phyloP scores from a whole-genome alignment of 2,113 vertebrate genomes.

The Chloropsis cyanopogon region DNA sequence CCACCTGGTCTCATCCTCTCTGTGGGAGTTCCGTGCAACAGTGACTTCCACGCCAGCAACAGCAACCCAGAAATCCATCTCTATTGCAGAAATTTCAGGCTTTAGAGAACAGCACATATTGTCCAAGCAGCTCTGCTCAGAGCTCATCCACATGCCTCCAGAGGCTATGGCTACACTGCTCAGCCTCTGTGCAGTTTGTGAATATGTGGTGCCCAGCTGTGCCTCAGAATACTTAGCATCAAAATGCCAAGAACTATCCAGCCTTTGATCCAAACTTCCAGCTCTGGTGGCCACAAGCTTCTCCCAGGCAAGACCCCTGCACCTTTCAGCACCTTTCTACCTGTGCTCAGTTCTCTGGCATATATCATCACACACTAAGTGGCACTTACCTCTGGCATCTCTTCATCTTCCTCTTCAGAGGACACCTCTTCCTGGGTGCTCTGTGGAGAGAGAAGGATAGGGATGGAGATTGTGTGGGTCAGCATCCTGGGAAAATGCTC shows the following conservation, averaged over 20 bases:
- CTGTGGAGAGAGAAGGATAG: neutral
- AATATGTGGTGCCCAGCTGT: rapidly evolving
- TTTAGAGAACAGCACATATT: neutral
- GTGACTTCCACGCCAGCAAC: neutral
- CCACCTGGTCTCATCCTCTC: neutral
- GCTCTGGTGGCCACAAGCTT: neutral
- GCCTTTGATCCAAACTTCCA: neutral
- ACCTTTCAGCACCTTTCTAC: neutral
- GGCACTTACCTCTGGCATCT: conserved; percentile 76
- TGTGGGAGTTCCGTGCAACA: neutral
- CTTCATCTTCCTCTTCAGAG: conserved; percentile 80
- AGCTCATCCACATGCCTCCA: rapidly evolving
- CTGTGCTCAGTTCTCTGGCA: rapidly evolving
- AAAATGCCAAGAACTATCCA: rapidly evolving
- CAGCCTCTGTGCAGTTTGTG: neutral
- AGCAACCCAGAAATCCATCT: neutral
- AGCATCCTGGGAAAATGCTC: conserved; percentile 46
- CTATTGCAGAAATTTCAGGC: rapidly evolving
- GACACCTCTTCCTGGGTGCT: conserved; percentile 78
- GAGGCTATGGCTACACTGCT: rapidly evolving
- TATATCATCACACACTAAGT: neutral
- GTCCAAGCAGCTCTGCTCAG: neutral
- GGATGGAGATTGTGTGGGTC: neutral
- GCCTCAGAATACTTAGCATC: neutral
- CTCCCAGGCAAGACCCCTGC: neutral